Conservation (phyloP, 2,888 invertebrate species). For the Strigamia crassipes region DNA sequence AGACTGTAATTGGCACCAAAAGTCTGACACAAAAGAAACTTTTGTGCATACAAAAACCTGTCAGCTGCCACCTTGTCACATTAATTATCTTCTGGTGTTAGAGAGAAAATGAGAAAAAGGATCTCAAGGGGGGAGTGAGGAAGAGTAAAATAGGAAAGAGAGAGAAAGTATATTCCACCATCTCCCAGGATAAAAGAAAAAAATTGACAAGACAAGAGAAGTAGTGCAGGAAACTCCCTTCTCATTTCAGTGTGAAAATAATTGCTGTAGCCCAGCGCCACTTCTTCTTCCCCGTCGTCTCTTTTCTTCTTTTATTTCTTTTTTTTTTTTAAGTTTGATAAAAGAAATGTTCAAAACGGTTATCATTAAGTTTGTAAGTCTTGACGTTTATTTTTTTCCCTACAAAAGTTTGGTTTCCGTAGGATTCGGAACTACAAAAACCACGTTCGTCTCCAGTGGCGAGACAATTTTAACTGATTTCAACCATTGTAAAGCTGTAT, state of each 20-base stretch:
- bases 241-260: conserved; percentile 3
- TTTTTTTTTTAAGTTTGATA: background rate
- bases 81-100: conserved; percentile 26
- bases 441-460: no score
- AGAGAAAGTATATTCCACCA: conserved; percentile 7
- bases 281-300: background rate
- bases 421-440: no score
- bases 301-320: background rate
- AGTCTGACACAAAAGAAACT: conserved; percentile 17
- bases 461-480: no score
- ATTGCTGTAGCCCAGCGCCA: conserved; percentile 2
- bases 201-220: conserved; percentile 20
- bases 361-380: background rate
- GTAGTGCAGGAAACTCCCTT: conserved; percentile 10
- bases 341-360: background rate
- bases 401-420: no score
- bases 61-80: conserved; percentile 30
- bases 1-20: conserved; percentile 15
- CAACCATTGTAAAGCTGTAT: no score
- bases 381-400: background rate
- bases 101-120: conserved; percentile 20
- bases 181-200: conserved; percentile 21
- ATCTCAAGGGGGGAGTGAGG: conserved; percentile 26
- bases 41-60: conserved; percentile 30
- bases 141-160: conserved; percentile 1